Conservation (phyloP, 2,797 vertebrate species). For the Podarcis siculus region DNA sequence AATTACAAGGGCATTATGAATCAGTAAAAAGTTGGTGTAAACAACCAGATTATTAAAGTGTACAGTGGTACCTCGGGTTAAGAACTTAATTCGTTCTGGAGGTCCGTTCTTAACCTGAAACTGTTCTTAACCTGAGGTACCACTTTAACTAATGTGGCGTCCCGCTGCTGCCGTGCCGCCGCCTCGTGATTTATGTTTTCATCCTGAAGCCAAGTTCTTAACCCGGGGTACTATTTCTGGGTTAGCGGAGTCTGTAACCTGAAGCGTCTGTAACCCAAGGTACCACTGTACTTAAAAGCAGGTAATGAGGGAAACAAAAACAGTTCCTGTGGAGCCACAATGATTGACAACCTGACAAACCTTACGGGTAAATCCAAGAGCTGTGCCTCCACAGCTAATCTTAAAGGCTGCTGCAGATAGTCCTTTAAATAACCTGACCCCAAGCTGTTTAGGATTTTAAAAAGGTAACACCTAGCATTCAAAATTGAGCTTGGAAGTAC, state of each 20-base stretch:
- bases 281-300: background rate
- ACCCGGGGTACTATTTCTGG: no score
- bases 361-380: background rate
- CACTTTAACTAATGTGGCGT: no score
- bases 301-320: background rate
- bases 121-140: no score
- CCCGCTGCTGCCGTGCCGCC: no score
- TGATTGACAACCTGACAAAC: background rate
- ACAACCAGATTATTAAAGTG: background rate
- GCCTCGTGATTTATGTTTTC: no score
- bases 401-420: background rate
- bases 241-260: no score
- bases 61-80: no score
- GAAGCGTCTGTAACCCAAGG: no score
- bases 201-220: no score
- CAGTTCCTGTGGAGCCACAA: background rate
- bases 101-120: no score
- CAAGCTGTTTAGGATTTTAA: background rate
- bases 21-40: background rate
- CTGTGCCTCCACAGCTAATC: background rate
- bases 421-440: background rate
- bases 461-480: background rate
- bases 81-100: no score
- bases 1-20: background rate
- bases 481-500: background rate